These are phyloP conservation scores for Thoracochromis brauschi DNA, from an alignment of 2,113 vertebrate genomes.

Conservation along the genomic window DNA sequence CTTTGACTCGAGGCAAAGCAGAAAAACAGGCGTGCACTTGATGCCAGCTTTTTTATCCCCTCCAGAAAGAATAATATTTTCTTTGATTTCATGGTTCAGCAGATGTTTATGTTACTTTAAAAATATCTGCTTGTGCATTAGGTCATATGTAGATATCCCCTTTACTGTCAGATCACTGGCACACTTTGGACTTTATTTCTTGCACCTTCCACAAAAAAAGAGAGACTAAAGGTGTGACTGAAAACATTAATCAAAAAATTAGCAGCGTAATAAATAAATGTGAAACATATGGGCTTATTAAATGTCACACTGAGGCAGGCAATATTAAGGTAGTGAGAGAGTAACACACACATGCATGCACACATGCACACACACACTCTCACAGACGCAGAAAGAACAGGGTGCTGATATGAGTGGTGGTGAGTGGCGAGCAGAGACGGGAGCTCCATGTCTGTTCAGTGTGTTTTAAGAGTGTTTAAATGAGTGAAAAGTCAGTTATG, in stretches of 20 bases:
- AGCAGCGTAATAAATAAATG: constrained; percentile 22
- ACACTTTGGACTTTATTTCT: not conserved
- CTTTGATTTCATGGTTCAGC: not conserved
- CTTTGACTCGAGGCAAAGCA: not conserved
- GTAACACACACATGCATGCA: not conserved
- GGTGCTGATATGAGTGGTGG: constrained; percentile 53
- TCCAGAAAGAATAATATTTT: constrained; percentile 30
- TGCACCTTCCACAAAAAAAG: not conserved
- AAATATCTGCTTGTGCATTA: not conserved
- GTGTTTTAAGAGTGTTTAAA: constrained; percentile 73
- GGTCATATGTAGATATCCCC: not conserved
- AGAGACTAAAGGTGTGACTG: constrained; percentile 9
- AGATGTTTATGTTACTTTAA: constrained; percentile 3
- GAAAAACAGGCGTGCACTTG: constrained; percentile 6
- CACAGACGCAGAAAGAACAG: constrained; percentile 4
- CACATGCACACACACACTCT: not conserved
- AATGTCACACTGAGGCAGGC: constrained; percentile 1
- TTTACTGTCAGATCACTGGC: not conserved
- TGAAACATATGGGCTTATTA: constrained; percentile 29
- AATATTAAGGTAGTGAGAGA: constrained; percentile 6
- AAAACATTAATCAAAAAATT: constrained; percentile 52
- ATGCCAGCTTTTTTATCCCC: not conserved
- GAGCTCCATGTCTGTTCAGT: constrained; percentile 65
- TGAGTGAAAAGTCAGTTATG: constrained; percentile 70
- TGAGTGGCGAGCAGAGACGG: constrained; percentile 58